Evolutionary conservation across 2,113 vertebrate genomes (phyloP).

Genomic region (Entomyzon cyanotis): DNA sequence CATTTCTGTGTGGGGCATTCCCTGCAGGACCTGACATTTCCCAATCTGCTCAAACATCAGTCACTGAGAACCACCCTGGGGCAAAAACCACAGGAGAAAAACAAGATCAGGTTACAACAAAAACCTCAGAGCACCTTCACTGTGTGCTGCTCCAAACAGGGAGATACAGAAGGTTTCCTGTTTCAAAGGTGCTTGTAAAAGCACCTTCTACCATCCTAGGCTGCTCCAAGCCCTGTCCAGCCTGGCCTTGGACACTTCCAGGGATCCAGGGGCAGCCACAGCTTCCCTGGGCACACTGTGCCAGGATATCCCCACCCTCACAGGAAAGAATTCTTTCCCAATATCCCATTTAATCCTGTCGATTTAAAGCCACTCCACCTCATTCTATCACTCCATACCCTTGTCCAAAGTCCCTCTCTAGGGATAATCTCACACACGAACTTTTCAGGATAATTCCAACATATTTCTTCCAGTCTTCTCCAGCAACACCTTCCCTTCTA

Average conservation of each 20-base stretch:
- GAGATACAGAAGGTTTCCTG: too few relatives aligned
- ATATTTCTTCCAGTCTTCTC: background rate
- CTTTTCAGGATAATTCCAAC: background rate
- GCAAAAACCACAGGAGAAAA: background rate
- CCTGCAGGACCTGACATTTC: background rate
- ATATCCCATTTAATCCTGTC: background rate
- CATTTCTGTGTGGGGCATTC: background rate
- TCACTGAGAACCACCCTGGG: background rate
- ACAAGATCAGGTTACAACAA: background rate
- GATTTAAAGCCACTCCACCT: background rate
- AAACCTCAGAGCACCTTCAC: accelerated
- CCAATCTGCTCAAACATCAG: background rate
- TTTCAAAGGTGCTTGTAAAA: background rate
- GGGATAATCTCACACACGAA: background rate
- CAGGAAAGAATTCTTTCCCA: accelerated
- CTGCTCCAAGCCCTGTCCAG: accelerated
- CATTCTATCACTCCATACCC: background rate
- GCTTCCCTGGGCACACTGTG: background rate
- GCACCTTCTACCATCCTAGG: background rate
- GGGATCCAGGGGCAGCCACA: background rate
- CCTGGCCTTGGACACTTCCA: background rate
- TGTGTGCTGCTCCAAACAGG: accelerated
- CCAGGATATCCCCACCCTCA: accelerated
- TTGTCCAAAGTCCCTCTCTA: background rate
- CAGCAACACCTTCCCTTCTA: background rate